Percentiles rank a stretch among this genome's conserved stretches.
Conservation (phyloP, 1,140 invertebrate genomes). For the Leptoteleia sp. region DNA sequence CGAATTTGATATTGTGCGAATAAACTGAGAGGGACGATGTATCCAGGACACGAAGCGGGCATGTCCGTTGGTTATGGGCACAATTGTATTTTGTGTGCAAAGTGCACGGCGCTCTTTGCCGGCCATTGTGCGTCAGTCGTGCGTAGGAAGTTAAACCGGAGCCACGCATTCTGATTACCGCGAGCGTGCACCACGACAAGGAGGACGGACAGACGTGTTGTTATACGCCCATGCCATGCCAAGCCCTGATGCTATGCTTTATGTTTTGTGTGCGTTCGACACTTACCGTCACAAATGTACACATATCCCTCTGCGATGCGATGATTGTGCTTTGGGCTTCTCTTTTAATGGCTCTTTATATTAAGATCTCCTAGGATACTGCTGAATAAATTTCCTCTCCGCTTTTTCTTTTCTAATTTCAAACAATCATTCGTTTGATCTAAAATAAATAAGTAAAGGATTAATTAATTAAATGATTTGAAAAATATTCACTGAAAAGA, state of each 20-base stretch:
- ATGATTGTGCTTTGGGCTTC: neutral
- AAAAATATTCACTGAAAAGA: no score
- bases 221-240: constrained; percentile 55
- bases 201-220: constrained; percentile 47
- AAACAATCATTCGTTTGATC: no score
- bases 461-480: no score
- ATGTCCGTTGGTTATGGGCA: constrained; percentile 3
- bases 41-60: neutral
- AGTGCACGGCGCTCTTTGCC: constrained; percentile 25
- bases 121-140: constrained; percentile 55
- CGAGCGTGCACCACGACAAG: constrained; percentile 15
- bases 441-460: no score
- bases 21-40: neutral
- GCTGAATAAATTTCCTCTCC: no score
- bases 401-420: no score
- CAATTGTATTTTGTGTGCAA: constrained; percentile 41
- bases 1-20: constrained; percentile 9
- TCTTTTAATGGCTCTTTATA: neutral
- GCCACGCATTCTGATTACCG: constrained; percentile 62
- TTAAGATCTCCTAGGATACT: no score
- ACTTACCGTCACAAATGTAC: constrained; percentile 26
- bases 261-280: constrained; percentile 27
- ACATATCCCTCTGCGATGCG: no score
- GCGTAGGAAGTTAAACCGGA: constrained; percentile 66
- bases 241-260: constrained; percentile 33